Conservation (phyloP, 2,113 vertebrate genomes). For the Sphyrna mokarran region DNA sequence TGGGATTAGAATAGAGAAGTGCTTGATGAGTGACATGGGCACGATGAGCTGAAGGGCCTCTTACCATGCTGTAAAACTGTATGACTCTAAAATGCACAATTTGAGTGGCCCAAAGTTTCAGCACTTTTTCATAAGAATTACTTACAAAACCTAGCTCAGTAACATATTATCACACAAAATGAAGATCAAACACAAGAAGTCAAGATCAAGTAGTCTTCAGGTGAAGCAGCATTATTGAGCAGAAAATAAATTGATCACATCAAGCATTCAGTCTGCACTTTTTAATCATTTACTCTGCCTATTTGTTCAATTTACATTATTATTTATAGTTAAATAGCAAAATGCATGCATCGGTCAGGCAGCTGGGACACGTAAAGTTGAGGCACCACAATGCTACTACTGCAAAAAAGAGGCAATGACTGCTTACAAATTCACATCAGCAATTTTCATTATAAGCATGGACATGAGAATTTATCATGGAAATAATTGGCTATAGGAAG, state of each 20-base stretch:
- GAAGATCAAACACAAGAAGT: neutral
- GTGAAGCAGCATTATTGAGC: neutral
- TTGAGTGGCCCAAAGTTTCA: neutral
- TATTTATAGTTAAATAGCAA: neutral
- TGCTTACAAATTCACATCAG: no score
- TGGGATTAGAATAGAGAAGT: no score
- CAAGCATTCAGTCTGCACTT: neutral
- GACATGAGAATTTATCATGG: neutral
- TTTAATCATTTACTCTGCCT: neutral
- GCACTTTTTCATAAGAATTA: neutral
- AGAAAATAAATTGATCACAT: neutral
- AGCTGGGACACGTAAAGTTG: neutral
- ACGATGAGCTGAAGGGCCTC: no score
- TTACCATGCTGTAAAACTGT: no score
- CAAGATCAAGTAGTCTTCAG: neutral
- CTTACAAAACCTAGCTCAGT: neutral
- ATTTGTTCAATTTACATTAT: neutral
- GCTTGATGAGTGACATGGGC: no score
- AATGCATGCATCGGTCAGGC: neutral
- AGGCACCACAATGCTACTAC: neutral
- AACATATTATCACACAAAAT: neutral
- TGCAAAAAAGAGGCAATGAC: neutral
- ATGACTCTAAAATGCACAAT: neutral
- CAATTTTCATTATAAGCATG: neutral
- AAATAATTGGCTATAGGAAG: neutral